Evolutionary conservation across 2,797 vertebrate species (phyloP), one percentile per base, ranked within the genome.

Genomic region (Gymnocypris eckloni): DNA sequence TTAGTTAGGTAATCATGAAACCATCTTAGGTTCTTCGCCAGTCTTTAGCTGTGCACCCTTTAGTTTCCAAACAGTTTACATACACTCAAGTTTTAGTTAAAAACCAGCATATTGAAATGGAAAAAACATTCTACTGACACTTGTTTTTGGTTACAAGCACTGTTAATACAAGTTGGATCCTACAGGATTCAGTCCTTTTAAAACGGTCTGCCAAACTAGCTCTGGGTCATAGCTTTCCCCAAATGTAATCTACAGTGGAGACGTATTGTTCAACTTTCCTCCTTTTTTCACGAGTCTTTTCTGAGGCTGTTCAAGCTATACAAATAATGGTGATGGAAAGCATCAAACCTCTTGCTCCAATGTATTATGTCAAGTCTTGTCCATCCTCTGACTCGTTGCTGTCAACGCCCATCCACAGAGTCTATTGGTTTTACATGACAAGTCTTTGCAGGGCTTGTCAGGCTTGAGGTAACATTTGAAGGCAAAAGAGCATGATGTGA

Each of bases 111-210:
- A 93, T 96, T 97, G 95, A 97, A 95, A 95, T 96, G 96, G 95
- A 95, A 96, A 98, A 79, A 97, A 95, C 95, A 98, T 97, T 97
- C 96, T 97, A 97, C 96, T 94, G 95, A 95, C 96, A 97, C 97
- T 99, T 99, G 84, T 86, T 99, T 99, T 99, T 99, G 97, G 98
- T 99, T 99, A 98, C 96, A 98, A 99, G 98, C 98, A 99, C 99
- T 99, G 97, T 97, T 98, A 98, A 99, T 98, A 97, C 97, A 99
- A 97, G 97, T 97, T 97, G 96, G 98, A 95, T 94, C 93, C 93
- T 96, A 96, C 96, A 97, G 96, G 98, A 97, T 97, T 96, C 95
- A 95, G 94, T 98, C 97, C 96, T 93, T 95, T 93, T 94, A 95
- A 92, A 95, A 92, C 93, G 95, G 96, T 96, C 83, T 91, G 96